Evolutionary conservation across 64 coral and sea anemone genomes (phyloP).

Genomic region (Porites australiensis): DNA sequence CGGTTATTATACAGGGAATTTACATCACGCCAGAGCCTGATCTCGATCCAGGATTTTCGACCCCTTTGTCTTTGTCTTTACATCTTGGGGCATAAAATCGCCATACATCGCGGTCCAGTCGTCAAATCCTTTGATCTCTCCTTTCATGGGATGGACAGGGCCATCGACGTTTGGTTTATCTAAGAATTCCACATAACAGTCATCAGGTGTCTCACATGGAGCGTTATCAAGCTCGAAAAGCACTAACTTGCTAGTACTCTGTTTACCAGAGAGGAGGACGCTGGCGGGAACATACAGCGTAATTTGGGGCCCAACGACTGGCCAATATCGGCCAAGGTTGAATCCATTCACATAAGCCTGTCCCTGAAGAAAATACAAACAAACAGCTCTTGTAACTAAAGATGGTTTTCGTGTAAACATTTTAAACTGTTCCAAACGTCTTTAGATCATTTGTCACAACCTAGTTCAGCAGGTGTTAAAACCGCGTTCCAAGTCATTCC

Average conservation of each 20-base stretch:
- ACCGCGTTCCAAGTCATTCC: no score
- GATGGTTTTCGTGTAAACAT: no score
- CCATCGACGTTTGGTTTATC: conserved; percentile 67
- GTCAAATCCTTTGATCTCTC: background rate
- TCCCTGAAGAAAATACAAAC: conserved; percentile 43
- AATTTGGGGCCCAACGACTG: conserved; percentile 77
- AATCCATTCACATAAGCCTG: conserved; percentile 94
- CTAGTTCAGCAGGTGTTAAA: no score
- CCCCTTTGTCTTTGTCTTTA: background rate
- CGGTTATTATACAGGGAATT: no score
- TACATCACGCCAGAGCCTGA: no score
- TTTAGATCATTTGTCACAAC: no score
- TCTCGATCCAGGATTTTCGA: background rate
- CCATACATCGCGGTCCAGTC: conserved; percentile 35
- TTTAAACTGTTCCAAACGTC: no score
- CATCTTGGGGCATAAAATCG: background rate
- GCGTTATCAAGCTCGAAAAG: conserved; percentile 84
- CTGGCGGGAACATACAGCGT: conserved; percentile 81
- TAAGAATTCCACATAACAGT: conserved; percentile 75
- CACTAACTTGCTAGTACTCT: conserved; percentile 63
- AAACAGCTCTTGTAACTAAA: background rate
- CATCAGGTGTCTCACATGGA: conserved; percentile 65
- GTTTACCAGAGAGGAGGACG: conserved; percentile 43
- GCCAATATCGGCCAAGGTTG: conserved; percentile 93
- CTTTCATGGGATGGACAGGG: conserved; percentile 52